Conservation (phyloP, 2,113 vertebrate species). For the Tamias sibiricus region DNA sequence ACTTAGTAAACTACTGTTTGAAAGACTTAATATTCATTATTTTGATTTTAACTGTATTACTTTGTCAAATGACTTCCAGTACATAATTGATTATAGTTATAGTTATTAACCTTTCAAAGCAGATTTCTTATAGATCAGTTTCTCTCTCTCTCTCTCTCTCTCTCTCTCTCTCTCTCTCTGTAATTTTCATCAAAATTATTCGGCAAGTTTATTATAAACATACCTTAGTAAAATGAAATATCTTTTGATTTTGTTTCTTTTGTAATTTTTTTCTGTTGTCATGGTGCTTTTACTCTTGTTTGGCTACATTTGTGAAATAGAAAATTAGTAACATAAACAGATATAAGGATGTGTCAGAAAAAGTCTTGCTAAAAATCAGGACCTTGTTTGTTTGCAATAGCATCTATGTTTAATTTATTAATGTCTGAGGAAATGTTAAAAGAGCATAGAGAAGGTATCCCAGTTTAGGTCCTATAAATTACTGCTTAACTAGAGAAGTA, state of each 20-base stretch:
- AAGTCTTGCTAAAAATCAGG: neutral
- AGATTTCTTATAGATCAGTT: neutral
- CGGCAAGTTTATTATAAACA: neutral
- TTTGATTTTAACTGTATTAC: conserved; percentile 10
- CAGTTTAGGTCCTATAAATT: neutral
- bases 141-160: too few relatives aligned
- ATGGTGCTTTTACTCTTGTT: neutral
- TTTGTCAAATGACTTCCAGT: neutral
- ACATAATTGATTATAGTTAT: neutral
- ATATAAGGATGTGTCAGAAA: neutral
- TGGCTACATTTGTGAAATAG: neutral
- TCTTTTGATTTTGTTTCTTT: neutral
- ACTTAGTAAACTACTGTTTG: neutral
- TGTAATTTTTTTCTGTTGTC: neutral
- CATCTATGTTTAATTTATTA: neutral
- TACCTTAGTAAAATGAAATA: neutral
- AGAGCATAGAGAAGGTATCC: neutral
- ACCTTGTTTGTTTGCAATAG: neutral
- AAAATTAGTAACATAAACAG: neutral
- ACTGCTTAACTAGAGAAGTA: neutral
- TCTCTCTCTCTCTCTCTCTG: too few relatives aligned
- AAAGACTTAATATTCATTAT: neutral
- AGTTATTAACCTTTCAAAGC: neutral
- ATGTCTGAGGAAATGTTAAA: neutral
- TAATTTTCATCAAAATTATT: neutral